Evolutionary conservation across 2,113 vertebrate genomes (phyloP).

Genomic region (Osmerus eperlanus): DNA sequence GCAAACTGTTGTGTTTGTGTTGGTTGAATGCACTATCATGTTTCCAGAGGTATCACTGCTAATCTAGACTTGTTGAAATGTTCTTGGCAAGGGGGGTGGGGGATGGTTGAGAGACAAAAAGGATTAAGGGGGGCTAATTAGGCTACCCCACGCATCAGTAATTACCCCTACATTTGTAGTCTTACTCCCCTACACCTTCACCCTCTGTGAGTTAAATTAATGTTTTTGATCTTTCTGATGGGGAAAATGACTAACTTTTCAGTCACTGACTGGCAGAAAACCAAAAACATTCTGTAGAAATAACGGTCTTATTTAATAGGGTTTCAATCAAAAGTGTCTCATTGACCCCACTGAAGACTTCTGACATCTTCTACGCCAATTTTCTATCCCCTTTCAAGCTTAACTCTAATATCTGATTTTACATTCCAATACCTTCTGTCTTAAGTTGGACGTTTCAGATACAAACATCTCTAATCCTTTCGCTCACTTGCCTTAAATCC

Average conservation of each 20-base stretch:
- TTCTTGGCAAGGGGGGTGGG: slow-evolving; percentile 6
- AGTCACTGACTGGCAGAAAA: not conserved
- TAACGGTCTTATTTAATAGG: not conserved
- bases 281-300: too few species aligned
- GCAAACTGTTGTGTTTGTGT: slow-evolving; percentile 37
- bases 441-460: not conserved
- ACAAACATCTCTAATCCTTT: not conserved
- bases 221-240: slow-evolving; percentile 19
- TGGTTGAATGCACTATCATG: slow-evolving; percentile 52
- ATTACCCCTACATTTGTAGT: slow-evolving; percentile 3
- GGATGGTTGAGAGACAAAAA: not conserved
- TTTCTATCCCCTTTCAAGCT: not conserved
- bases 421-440: slow-evolving; percentile 28
- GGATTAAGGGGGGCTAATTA: too few species aligned
- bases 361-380: not conserved
- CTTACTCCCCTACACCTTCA: slow-evolving; percentile 20
- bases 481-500: slow-evolving; percentile 1
- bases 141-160: too few species aligned
- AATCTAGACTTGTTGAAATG: slow-evolving; percentile 54
- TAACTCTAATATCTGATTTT: slow-evolving; percentile 39
- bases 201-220: slow-evolving; percentile 19
- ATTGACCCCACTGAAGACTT: not conserved
- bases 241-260: not conserved
- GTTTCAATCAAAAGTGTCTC: not conserved
- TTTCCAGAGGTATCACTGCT: slow-evolving; percentile 56